Conservation (phyloP, 1,140 invertebrate species). For the Polypedilum vanderplanki region DNA sequence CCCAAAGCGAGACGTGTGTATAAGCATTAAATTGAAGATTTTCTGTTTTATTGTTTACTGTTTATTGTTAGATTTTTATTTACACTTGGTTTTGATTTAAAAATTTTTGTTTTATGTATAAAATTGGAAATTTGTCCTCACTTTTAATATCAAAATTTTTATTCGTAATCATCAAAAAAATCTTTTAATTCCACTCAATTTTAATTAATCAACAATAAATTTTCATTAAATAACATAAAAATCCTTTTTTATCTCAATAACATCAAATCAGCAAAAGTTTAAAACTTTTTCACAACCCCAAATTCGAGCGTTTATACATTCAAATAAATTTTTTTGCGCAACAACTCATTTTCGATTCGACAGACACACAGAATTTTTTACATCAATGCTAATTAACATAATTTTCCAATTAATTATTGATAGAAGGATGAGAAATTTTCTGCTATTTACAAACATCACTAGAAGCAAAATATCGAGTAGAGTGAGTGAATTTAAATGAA, state of each 20-base stretch:
- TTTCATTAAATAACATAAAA: neutral
- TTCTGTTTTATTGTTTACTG: no score
- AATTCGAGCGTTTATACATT: neutral
- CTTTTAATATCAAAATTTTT: no score
- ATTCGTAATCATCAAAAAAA: neutral
- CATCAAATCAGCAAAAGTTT: neutral
- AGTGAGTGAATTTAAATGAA: neutral
- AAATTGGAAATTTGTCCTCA: no score
- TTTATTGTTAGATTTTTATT: no score
- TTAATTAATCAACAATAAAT: conserved; percentile 20
- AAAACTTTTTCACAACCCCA: neutral
- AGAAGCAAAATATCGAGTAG: no score
- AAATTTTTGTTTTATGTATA: no score
- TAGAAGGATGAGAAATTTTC: conserved; percentile 7
- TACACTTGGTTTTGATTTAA: no score
- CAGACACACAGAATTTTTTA: neutral
- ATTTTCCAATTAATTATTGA: conserved; percentile 28
- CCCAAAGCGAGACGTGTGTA: no score
- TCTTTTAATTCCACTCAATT: neutral
- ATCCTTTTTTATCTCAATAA: conserved; percentile 6
- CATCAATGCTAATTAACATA: conserved; percentile 21
- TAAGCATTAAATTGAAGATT: no score
- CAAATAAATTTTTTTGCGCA: no score
- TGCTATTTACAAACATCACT: neutral
- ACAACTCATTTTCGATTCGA: neutral